These are phyloP conservation scores for Microvelia longipes DNA, from an alignment of 1,140 invertebrate genomes.

Conservation along the genomic window DNA sequence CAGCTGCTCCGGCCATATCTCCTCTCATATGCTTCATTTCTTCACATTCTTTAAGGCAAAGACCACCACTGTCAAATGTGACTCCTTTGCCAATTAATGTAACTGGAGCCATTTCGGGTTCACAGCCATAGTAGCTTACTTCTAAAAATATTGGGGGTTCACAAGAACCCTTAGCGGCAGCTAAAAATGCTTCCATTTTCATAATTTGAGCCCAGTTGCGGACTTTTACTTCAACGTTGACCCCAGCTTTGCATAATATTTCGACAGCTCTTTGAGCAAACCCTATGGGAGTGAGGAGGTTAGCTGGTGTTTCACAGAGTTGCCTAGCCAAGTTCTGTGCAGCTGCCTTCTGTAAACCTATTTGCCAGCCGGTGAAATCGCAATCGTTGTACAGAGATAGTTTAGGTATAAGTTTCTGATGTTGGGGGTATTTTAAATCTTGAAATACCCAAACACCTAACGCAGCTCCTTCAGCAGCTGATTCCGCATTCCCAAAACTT, in stretches of 20 bases:
- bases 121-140: constrained; percentile 35
- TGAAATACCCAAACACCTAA: constrained; percentile 34
- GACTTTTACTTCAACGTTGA: constrained; percentile 36
- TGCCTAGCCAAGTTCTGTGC: constrained; percentile 44
- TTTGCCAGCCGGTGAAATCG: constrained; percentile 36
- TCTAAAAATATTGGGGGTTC: constrained; percentile 47
- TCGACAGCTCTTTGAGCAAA: constrained; percentile 38
- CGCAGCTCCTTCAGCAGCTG: constrained; percentile 35
- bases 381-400: constrained; percentile 23
- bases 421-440: constrained; percentile 34
- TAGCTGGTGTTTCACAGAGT: constrained; percentile 48
- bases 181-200: constrained; percentile 46
- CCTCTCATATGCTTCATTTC: constrained; percentile 45
- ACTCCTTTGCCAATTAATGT: constrained; percentile 38
- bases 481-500: constrained; percentile 36
- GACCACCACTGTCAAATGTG: constrained; percentile 50
- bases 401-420: constrained; percentile 23
- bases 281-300: constrained; percentile 43
- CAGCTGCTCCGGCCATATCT: constrained; percentile 54
- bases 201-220: constrained; percentile 40
- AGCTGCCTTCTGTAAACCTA: constrained; percentile 38
- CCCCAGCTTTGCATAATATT: constrained; percentile 31
- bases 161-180: constrained; percentile 41
- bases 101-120: constrained; percentile 31
- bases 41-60: constrained; percentile 41